phyloP scores from a whole-genome alignment of 2,113 vertebrate species.

The Myotis lucifugus region DNA sequence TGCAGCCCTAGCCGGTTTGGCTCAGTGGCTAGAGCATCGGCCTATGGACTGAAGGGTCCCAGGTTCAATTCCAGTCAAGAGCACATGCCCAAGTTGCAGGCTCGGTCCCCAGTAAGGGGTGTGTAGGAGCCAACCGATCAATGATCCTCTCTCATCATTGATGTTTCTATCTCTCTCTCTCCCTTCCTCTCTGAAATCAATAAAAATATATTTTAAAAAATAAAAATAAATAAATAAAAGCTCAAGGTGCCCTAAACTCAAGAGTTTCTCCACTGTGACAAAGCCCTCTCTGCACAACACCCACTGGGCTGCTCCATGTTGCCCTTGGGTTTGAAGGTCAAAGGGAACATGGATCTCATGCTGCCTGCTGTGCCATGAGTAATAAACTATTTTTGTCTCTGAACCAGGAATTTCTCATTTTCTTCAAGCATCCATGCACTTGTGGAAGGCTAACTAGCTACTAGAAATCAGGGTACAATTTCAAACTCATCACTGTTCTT shows the following conservation, averaged over 20 bases:
- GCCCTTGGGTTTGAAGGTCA: neutral
- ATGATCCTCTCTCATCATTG: no score
- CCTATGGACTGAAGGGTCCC: no score
- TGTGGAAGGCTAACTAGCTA: neutral
- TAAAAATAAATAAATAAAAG: neutral
- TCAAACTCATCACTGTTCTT: neutral
- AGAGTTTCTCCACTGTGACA: neutral
- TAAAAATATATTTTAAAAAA: no score
- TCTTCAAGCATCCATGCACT: neutral
- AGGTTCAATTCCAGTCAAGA: no score
- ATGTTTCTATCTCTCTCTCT: neutral
- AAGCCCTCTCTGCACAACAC: neutral
- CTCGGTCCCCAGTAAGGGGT: no score
- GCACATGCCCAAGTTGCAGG: no score
- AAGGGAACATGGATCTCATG: neutral
- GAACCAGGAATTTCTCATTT: neutral
- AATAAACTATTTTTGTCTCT: neutral
- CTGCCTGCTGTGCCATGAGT: neutral
- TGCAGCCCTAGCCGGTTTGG: neutral
- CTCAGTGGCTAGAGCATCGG: no score
- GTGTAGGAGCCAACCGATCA: no score
- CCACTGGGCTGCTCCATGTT: fast-evolving
- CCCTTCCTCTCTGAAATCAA: neutral
- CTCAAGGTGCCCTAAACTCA: neutral
- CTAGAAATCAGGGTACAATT: neutral